A percentile compares a stretch with the other conserved stretches of the same genome.
Conservation (phyloP, 2,888 invertebrate genomes). For the Cryptocephalus moraei region DNA sequence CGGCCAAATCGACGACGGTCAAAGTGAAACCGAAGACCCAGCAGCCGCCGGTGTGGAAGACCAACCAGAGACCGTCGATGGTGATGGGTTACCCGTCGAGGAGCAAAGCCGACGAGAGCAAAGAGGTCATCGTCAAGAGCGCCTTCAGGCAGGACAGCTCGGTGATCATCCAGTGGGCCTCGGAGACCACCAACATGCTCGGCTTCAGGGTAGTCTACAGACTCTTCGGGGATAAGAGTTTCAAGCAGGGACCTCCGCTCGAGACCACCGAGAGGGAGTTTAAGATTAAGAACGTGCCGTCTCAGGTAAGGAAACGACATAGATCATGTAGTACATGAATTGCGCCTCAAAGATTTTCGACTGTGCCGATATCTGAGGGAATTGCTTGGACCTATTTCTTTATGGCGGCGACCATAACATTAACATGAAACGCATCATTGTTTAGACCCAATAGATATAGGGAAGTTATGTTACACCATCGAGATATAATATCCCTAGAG, state of each 20-base stretch:
- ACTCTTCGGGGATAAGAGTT: constrained; percentile 79
- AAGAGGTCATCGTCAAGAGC: constrained; percentile 75
- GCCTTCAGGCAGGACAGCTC: constrained; percentile 78
- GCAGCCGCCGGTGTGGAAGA: constrained; percentile 28
- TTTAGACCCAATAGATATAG: too few species aligned
- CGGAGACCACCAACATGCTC: constrained; percentile 75
- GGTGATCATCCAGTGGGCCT: constrained; percentile 87
- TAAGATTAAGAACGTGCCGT: constrained; percentile 85
- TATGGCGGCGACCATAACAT: too few species aligned
- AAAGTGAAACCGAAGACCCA: constrained; percentile 19
- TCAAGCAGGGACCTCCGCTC: constrained; percentile 82
- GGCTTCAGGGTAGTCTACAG: constrained; percentile 84
- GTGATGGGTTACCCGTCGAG: constrained; percentile 58
- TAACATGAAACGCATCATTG: too few species aligned
- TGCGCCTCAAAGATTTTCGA: too few species aligned
- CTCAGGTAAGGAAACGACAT: constrained; percentile 59
- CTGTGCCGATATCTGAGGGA: too few species aligned
- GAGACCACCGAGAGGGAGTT: constrained; percentile 86
- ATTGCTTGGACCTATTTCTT: too few species aligned
- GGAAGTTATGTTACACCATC: too few species aligned
- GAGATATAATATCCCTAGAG: too few species aligned
- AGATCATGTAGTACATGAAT: neutral
- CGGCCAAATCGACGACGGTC: constrained; percentile 24
- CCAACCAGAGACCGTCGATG: constrained; percentile 55
- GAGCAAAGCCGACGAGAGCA: constrained; percentile 52